phyloP scores from a whole-genome alignment of 2,888 invertebrate species.

The Arenicola marina region DNA sequence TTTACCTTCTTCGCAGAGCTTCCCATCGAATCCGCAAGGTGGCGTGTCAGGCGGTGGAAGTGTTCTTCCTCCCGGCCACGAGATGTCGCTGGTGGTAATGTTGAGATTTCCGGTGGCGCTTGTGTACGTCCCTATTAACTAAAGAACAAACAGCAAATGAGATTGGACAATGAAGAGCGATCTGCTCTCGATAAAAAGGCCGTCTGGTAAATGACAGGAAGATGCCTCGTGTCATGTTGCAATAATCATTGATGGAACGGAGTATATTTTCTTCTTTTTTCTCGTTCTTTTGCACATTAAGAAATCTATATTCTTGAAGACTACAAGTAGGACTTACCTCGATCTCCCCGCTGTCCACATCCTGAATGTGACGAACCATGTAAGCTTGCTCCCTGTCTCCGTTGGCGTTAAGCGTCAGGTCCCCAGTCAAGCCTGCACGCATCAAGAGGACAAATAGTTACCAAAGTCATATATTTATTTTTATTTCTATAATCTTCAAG shows the following conservation, averaged over 20 bases:
- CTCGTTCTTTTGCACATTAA: too few relatives aligned
- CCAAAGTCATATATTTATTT: too few relatives aligned
- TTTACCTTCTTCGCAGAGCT: slow-evolving; percentile 26
- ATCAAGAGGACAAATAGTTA: too few relatives aligned
- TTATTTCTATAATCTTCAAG: too few relatives aligned
- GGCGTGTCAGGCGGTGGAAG: slow-evolving; percentile 24
- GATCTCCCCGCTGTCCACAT: neutral
- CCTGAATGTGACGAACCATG: slow-evolving; percentile 17
- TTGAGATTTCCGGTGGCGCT: slow-evolving; percentile 9
- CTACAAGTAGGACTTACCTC: neutral
- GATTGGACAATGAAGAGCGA: neutral
- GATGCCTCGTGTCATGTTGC: neutral
- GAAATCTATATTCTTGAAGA: too few relatives aligned
- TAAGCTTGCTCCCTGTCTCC: slow-evolving; percentile 26
- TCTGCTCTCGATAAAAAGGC: neutral
- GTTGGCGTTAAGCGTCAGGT: slow-evolving; percentile 18
- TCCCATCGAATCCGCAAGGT: slow-evolving; percentile 22
- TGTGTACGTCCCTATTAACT: slow-evolving; percentile 3
- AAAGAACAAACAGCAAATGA: neutral
- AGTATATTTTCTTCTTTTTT: too few relatives aligned
- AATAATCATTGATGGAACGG: too few relatives aligned
- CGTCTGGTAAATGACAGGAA: neutral
- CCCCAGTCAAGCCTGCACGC: slow-evolving; percentile 28
- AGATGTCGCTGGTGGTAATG: neutral
- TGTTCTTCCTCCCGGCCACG: slow-evolving; percentile 16